Evolutionary conservation across 2,113 vertebrate genomes (phyloP), one percentile per base, ranked within the genome.

Genomic region (Oreochromis tanganicae): DNA sequence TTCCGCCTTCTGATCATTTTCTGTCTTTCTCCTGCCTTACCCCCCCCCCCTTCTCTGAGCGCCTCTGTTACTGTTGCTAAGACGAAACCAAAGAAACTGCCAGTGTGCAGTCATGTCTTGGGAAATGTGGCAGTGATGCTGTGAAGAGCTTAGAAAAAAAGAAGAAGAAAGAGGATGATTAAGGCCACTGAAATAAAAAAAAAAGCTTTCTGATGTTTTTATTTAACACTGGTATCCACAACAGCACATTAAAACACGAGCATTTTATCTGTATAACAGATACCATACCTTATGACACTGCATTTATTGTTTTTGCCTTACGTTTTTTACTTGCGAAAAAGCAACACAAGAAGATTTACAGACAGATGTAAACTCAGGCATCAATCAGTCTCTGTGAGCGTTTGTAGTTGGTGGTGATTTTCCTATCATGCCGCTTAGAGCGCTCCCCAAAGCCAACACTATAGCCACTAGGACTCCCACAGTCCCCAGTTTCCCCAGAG

Each of bases 21-120:
- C n/a, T 80, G 12, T 54, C 48, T 85, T 9, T 87, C 89, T 85
- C 84, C 88, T 80, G 81, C 57, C 81, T 29, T 87, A n/a, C 48
- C 38, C 73, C 41, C 48, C 38, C 73, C 41, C 17, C 63, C 56
- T 55, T 27, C 43, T 56, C 87, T 75, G 80, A 88, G 80, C 84
- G 91, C 87, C 85, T 91, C 91, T 91, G 91, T 92, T 95, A 93
- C 93, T 96, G 95, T 96, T 96, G 95, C 94, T 93, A 95, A 91
- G 93, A 93, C 86, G 92, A 95, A 94, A 93, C 95, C 92, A 95
- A 95, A 95, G 91, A 88, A 90, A 94, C 89, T 80, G 78, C 61
- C 43, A 81, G 83, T 79, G 85, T 68, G 89, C 83, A 84, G 38
- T 81, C 82, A 86, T 80, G 90, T 94, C 92, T 94, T 84, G 93